These are phyloP conservation scores for Zaprionus lineosus DNA, from an alignment of 2,888 invertebrate genomes.

Conservation along the genomic window DNA sequence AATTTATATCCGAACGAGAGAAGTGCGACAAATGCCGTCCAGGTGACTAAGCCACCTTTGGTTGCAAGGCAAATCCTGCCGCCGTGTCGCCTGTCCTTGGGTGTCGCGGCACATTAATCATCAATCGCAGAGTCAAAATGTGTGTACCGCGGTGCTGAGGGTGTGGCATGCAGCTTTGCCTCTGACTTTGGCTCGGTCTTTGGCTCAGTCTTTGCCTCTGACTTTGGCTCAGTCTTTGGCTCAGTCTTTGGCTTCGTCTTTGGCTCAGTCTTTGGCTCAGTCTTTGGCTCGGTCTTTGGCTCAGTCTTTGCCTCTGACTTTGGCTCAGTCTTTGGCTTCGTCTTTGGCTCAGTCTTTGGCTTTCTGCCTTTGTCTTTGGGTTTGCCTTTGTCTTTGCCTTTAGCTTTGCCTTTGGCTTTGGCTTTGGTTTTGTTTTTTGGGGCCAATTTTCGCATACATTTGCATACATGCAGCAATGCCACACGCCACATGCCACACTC, in stretches of 20 bases:
- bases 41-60: slow-evolving; percentile 64
- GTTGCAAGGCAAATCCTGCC: slow-evolving; percentile 51
- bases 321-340: not conserved
- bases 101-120: slow-evolving; percentile 74
- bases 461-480: slow-evolving; percentile 41
- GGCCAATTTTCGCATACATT: slow-evolving; percentile 53
- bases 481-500: slow-evolving; percentile 26
- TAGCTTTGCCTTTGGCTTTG: not conserved
- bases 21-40: slow-evolving; percentile 32
- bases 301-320: slow-evolving; percentile 4
- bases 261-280: not conserved
- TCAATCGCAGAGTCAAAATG: slow-evolving; percentile 31
- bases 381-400: slow-evolving; percentile 2
- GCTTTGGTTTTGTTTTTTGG: slow-evolving; percentile 33
- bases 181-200: not conserved
- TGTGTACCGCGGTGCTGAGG: slow-evolving; percentile 36
- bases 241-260: slow-evolving; percentile 6
- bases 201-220: slow-evolving; percentile 5
- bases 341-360: slow-evolving; percentile 6
- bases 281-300: slow-evolving; percentile 5
- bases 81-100: slow-evolving; percentile 57
- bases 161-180: slow-evolving; percentile 38
- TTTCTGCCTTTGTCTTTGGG: no score
- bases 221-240: not conserved
- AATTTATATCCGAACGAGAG: slow-evolving; percentile 65